Conservation (phyloP, 2,888 invertebrate genomes). For the Hybos culiciformis region DNA sequence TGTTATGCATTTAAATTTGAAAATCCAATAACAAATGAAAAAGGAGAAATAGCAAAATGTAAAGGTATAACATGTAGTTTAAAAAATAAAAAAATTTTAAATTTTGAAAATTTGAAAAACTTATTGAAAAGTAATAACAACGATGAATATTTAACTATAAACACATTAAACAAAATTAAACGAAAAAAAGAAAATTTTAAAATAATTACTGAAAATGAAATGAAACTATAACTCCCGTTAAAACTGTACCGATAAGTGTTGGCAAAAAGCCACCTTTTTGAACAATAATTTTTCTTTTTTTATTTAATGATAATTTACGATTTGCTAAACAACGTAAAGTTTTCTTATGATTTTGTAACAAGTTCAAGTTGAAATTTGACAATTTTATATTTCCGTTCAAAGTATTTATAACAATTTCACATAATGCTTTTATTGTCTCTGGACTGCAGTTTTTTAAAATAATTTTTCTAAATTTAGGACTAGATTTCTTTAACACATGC, state of each 20-base stretch:
- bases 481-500: neutral
- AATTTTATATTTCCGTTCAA: constrained; percentile 2
- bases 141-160: too few species aligned
- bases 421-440: neutral
- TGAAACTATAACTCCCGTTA: constrained; percentile 3
- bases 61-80: too few species aligned
- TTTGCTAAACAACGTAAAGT: neutral
- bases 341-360: constrained; percentile 1
- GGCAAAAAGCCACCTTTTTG: constrained; percentile 7
- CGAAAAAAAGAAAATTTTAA: too few species aligned
- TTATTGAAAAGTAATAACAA: too few species aligned
- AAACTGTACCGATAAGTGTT: neutral
- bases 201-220: too few species aligned
- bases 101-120: too few species aligned
- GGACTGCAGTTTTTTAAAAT: neutral
- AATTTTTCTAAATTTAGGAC: neutral
- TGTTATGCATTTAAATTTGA: too few species aligned
- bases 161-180: too few species aligned
- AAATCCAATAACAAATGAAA: too few species aligned
- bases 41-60: too few species aligned
- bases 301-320: neutral
- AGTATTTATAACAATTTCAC: neutral
- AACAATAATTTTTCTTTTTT: constrained; percentile 3
- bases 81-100: too few species aligned
- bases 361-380: neutral